A percentile compares a stretch with the other conserved stretches of the same genome.
Evolutionary conservation across 2,888 invertebrate genomes (phyloP).

Genomic region (Cenopis cana): DNA sequence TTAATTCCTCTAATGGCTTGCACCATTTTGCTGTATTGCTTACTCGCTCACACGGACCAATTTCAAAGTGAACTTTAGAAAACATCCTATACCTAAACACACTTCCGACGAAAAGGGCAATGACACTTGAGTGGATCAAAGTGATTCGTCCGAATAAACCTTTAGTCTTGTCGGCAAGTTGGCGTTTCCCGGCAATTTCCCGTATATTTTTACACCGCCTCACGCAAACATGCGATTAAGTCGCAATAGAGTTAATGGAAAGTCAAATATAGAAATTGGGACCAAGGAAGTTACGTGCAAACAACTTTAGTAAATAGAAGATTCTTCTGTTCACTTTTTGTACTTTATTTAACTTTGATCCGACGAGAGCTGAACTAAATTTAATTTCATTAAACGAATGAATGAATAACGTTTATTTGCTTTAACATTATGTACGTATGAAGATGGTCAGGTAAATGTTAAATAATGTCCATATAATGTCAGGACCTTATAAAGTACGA

Average conservation of each 20-base stretch:
- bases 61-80: not conserved
- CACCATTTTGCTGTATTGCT: slow-evolving; percentile 19
- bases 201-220: slow-evolving; percentile 19
- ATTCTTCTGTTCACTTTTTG: not conserved
- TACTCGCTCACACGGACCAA: not conserved
- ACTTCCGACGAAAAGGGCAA: not conserved
- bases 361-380: too few relatives aligned
- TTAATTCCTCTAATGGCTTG: slow-evolving; percentile 19
- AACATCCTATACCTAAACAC: too few relatives aligned
- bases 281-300: slow-evolving; percentile 20
- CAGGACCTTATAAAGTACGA: too few relatives aligned
- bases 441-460: too few relatives aligned
- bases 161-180: not conserved
- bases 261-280: slow-evolving; percentile 12
- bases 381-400: too few relatives aligned
- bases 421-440: too few relatives aligned
- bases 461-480: too few relatives aligned
- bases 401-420: too few relatives aligned
- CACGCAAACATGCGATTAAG: slow-evolving; percentile 34
- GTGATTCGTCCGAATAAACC: not conserved
- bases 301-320: not conserved
- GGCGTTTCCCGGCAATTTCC: not conserved
- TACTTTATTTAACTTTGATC: not conserved
- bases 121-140: not conserved
- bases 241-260: slow-evolving; percentile 26